A percentile compares a stretch with the other conserved stretches of the same genome.
Evolutionary conservation across 2,113 vertebrate species (phyloP).

Genomic region (Melanerpes formicivorus): DNA sequence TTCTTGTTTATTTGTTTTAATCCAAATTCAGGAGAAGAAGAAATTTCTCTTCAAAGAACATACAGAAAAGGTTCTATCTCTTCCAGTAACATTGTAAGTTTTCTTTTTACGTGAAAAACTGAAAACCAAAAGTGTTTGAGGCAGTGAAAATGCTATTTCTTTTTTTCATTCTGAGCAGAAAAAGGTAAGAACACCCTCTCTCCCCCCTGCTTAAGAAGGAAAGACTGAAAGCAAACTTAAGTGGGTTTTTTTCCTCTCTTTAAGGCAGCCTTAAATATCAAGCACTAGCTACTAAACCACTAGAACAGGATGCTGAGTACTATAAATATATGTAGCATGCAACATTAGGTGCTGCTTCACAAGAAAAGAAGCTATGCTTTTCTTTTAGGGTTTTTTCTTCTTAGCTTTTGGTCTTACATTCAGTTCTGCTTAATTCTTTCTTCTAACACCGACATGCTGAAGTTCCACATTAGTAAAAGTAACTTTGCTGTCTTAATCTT

Average conservation of each 20-base stretch:
- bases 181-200: background rate
- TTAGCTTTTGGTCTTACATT: background rate
- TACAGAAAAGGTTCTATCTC: background rate
- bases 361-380: background rate
- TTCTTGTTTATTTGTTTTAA: background rate
- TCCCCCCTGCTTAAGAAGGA: background rate
- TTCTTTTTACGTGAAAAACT: background rate
- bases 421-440: background rate
- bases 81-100: background rate
- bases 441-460: background rate
- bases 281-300: background rate
- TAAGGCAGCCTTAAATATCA: background rate
- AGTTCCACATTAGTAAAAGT: constrained; percentile 44
- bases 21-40: background rate
- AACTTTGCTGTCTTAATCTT: constrained; percentile 61
- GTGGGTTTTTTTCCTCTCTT: background rate
- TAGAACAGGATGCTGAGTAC: background rate
- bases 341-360: background rate
- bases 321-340: background rate
- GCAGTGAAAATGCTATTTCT: background rate
- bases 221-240: background rate
- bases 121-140: background rate
- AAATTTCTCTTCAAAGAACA: background rate
- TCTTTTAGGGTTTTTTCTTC: constrained; percentile 4
- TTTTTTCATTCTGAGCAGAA: background rate